Conservation (phyloP, 2,888 invertebrate species). For the Drosophila prostipennis region DNA sequence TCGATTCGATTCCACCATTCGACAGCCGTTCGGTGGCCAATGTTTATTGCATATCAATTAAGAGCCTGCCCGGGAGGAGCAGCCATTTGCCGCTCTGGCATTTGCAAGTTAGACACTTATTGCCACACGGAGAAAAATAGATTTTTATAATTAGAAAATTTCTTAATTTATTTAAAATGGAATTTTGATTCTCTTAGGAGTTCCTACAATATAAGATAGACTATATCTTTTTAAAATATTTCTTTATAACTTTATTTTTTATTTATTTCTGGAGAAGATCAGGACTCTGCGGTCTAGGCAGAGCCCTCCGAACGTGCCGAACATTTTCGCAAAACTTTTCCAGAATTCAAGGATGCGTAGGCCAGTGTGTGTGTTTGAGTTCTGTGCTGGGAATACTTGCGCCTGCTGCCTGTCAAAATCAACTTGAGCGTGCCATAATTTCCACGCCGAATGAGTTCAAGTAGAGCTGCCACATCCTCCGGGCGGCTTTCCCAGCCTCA, state of each 20-base stretch:
- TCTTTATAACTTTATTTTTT: slow-evolving; percentile 7
- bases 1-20: slow-evolving; percentile 23
- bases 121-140: slow-evolving; percentile 12
- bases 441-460: slow-evolving; percentile 74
- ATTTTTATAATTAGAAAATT: neutral
- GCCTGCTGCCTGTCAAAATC: slow-evolving; percentile 69
- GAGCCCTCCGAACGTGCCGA: slow-evolving; percentile 60
- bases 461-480: slow-evolving; percentile 59
- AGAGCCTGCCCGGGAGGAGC: slow-evolving; percentile 19
- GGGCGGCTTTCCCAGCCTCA: slow-evolving; percentile 32
- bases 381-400: slow-evolving; percentile 37
- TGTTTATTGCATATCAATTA: slow-evolving; percentile 78
- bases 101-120: slow-evolving; percentile 28
- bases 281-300: slow-evolving; percentile 10
- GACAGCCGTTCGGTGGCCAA: slow-evolving; percentile 57
- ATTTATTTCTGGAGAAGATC: neutral
- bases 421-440: slow-evolving; percentile 74
- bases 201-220: too few species aligned
- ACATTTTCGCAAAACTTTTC: slow-evolving; percentile 58
- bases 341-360: slow-evolving; percentile 60
- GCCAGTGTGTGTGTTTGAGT: slow-evolving; percentile 19
- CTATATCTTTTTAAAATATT: too few species aligned
- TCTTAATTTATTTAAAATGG: too few species aligned
- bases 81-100: slow-evolving; percentile 9
- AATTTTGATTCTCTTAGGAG: too few species aligned